phyloP scores from a whole-genome alignment of 2,113 vertebrate genomes.

The Dryoscopus gambensis region DNA sequence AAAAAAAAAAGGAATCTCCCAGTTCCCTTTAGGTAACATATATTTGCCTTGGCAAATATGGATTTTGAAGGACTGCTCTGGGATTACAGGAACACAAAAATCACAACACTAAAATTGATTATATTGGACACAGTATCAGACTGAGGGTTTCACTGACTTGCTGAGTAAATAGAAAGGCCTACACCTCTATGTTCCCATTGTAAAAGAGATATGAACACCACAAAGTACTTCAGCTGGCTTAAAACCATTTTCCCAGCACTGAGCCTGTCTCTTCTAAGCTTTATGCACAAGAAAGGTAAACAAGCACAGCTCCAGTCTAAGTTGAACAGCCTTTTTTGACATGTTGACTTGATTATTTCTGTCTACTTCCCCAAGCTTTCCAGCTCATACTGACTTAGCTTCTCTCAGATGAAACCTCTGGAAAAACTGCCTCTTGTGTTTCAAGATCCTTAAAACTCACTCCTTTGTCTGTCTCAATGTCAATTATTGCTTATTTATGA shows the following conservation, averaged over 20 bases:
- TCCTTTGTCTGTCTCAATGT: constrained; percentile 14
- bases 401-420: neutral
- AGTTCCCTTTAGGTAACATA: neutral
- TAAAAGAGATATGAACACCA: neutral
- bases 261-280: neutral
- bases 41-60: neutral
- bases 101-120: neutral
- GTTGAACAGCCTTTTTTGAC: neutral
- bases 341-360: constrained; percentile 13
- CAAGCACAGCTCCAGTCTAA: neutral
- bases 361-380: neutral
- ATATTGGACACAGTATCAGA: neutral
- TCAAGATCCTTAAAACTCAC: constrained; percentile 35
- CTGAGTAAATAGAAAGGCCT: neutral
- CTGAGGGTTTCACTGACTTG: neutral
- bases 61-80: neutral
- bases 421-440: neutral
- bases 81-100: neutral
- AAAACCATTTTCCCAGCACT: neutral
- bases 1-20: neutral
- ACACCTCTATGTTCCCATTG: neutral
- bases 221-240: neutral
- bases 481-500: constrained; percentile 16
- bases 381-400: constrained; percentile 1
- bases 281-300: neutral